Evolutionary conservation across 1,140 invertebrate species (phyloP).

Genomic region (Varroa destructor): DNA sequence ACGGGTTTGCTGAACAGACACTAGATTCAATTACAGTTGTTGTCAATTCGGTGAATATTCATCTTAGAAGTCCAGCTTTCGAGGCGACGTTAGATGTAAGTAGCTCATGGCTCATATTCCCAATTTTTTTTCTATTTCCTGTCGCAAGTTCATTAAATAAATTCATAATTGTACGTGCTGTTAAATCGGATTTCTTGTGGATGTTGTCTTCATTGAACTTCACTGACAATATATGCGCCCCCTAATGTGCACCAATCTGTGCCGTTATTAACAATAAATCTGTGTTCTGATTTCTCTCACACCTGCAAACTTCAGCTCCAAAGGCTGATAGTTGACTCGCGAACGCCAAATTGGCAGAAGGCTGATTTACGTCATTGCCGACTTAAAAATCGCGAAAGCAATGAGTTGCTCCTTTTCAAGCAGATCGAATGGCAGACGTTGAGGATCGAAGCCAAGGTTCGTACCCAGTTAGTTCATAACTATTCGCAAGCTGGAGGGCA

Average conservation of each 20-base stretch:
- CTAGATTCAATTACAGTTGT: constrained; percentile 92
- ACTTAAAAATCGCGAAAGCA: constrained; percentile 70
- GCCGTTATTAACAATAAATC: no score
- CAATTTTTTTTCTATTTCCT: constrained; percentile 28
- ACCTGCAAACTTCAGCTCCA: constrained; percentile 53
- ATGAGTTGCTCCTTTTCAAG: constrained; percentile 89
- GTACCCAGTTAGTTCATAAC: neutral
- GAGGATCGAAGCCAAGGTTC: constrained; percentile 65
- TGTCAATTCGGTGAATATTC: constrained; percentile 83
- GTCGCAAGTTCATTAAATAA: neutral
- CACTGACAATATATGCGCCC: no score
- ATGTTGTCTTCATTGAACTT: no score
- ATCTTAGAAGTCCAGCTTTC: constrained; percentile 84
- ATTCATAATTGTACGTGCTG: neutral
- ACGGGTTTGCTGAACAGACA: constrained; percentile 84
- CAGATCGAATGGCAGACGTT: constrained; percentile 93
- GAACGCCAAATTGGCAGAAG: constrained; percentile 71
- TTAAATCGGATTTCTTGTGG: neutral
- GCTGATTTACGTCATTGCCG: constrained; percentile 71
- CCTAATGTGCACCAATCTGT: no score
- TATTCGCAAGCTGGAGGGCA: no score
- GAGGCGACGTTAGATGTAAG: constrained; percentile 79
- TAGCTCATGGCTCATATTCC: neutral
- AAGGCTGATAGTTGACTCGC: constrained; percentile 76
- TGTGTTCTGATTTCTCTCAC: neutral